Conservation (phyloP, 2,797 vertebrate species). For the Ambastaia sidthimunki region DNA sequence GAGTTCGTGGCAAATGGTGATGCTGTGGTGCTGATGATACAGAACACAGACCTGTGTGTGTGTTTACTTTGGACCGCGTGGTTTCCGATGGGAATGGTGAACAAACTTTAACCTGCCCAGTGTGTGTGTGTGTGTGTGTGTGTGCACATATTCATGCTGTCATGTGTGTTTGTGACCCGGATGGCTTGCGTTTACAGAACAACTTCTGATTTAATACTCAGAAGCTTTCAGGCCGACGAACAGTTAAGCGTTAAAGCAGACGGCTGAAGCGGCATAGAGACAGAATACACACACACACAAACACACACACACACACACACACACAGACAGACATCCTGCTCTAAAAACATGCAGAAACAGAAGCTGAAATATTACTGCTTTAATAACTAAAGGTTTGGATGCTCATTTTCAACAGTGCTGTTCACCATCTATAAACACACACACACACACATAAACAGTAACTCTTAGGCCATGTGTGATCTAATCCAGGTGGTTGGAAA, state of each 20-base stretch:
- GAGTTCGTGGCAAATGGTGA: conserved; percentile 35
- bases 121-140: conserved; percentile 17
- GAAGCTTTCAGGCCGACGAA: conserved; percentile 46
- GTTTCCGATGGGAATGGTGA: neutral
- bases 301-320: conserved; percentile 18
- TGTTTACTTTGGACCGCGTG: conserved; percentile 29
- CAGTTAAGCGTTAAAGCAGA: conserved; percentile 52
- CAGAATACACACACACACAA: conserved; percentile 17
- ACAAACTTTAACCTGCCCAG: neutral
- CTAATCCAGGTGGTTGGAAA: conserved; percentile 27
- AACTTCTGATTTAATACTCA: conserved; percentile 50
- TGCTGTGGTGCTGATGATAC: conserved; percentile 43
- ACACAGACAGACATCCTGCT: conserved; percentile 19
- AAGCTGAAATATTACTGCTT: conserved; percentile 30
- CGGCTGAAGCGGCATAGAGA: conserved; percentile 22
- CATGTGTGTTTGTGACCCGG: conserved; percentile 24
- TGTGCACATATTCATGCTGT: conserved; percentile 17
- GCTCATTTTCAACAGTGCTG: conserved; percentile 7
- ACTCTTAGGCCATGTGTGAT: conserved; percentile 16
- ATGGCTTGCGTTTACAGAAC: conserved; percentile 39
- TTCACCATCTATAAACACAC: neutral
- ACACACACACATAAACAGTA: conserved; percentile 28
- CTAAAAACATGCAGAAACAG: conserved; percentile 32
- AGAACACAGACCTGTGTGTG: conserved; percentile 40
- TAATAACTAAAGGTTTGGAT: conserved; percentile 10